Conservation (phyloP, 2,113 vertebrate species). For the Prolemur simus region DNA sequence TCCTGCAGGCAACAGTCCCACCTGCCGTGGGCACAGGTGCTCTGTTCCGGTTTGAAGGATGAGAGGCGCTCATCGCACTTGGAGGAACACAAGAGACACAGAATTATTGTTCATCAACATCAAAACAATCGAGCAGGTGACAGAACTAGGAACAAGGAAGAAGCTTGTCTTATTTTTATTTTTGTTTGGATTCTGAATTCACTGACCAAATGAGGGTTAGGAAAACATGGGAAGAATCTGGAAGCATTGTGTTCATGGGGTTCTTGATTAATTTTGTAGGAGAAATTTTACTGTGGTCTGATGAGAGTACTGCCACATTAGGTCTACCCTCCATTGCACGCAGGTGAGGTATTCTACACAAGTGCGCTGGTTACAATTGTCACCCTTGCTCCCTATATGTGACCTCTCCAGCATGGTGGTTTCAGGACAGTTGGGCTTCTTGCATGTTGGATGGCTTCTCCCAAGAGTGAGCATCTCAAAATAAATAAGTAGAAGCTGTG, state of each 20-base stretch:
- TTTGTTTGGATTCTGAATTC: conserved; percentile 63
- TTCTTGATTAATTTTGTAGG: conserved; percentile 60
- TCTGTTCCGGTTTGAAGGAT: conserved; percentile 5
- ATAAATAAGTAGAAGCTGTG: not conserved
- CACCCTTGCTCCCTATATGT: not conserved
- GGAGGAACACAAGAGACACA: conserved; percentile 48
- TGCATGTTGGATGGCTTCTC: not conserved
- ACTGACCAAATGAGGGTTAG: conserved; percentile 5
- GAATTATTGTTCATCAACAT: conserved; percentile 46
- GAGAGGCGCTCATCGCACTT: conserved; percentile 32
- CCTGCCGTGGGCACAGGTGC: not conserved
- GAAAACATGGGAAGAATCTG: conserved; percentile 54
- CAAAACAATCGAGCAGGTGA: conserved; percentile 47
- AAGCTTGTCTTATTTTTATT: conserved; percentile 37
- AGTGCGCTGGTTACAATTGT: not conserved
- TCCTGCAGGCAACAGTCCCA: not conserved
- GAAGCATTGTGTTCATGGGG: conserved; percentile 21
- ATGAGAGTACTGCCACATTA: not conserved
- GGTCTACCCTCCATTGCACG: too few species aligned
- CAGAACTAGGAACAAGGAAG: conserved; percentile 4
- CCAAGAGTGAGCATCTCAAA: not conserved
- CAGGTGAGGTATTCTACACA: not conserved
- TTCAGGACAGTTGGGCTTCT: not conserved
- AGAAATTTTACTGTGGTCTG: conserved; percentile 44
- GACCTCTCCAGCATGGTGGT: not conserved